Conservation (phyloP, 2,113 vertebrate genomes). For the Plotosus lineatus region DNA sequence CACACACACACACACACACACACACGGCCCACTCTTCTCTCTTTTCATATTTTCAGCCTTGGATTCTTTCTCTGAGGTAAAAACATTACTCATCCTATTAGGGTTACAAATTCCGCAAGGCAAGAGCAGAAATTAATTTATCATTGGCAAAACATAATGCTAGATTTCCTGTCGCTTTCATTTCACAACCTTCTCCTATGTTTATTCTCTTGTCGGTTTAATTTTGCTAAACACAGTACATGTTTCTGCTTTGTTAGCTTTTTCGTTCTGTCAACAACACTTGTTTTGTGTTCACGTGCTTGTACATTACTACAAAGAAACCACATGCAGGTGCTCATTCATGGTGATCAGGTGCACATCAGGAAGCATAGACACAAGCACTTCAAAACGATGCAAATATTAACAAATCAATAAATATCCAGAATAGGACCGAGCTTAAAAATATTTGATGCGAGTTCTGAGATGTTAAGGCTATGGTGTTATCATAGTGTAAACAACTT, state of each 20-base stretch:
- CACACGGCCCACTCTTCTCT: neutral
- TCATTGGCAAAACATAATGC: conserved; percentile 47
- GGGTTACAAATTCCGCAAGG: conserved; percentile 45
- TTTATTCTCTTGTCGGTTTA: conserved; percentile 27
- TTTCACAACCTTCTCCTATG: conserved; percentile 39
- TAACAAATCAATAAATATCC: neutral
- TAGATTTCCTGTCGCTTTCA: conserved; percentile 33
- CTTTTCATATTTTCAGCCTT: conserved; percentile 18
- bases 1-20: conserved; percentile 32
- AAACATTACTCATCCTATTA: conserved; percentile 48
- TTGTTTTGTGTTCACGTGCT: conserved; percentile 22
- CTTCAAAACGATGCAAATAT: too few species aligned
- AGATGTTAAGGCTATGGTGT: neutral
- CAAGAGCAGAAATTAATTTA: conserved; percentile 45
- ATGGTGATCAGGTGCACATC: conserved; percentile 4
- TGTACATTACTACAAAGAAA: neutral
- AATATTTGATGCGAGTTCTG: neutral
- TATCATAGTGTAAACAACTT: neutral
- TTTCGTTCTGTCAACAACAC: conserved; percentile 28
- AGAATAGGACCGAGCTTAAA: neutral
- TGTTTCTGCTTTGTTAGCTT: conserved; percentile 7
- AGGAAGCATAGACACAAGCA: neutral
- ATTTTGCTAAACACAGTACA: conserved; percentile 4
- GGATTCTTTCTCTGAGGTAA: conserved; percentile 22
- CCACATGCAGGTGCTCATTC: neutral